Base-by-base conservation (phyloP, 1,140 invertebrate species). In the Procambarus clarkii region DNA sequence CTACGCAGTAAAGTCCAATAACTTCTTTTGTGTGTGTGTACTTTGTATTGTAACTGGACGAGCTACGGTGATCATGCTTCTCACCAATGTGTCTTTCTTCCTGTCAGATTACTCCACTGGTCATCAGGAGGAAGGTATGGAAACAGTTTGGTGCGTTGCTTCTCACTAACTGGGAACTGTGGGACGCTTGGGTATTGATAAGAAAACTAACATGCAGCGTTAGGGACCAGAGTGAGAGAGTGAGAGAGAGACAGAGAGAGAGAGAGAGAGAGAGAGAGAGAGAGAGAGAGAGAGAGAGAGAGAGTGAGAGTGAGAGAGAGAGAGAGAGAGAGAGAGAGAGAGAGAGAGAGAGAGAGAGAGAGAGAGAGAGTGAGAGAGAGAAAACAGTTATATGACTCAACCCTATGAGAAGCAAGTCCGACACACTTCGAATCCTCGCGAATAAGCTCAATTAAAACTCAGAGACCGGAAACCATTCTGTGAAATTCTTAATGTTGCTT, bases 331-430 rank as follows among this genome's bases (percentile, higher is more conserved):
- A 79, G 86, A 79, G 48, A 87, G 86, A 79, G 77, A 79, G 74
- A 87, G 86, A 79, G 74, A 78, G 77, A 79, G 86, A 81, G 86
- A 81, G 86, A 81, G 83, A 77, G 83, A 77, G 84, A 77, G 84
- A 58, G 84, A 50, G 71, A 74, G 84, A 74, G 69, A 86, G 71
- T 34, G 71, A 76, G 84, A 76, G 64, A 86, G 46, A 76, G 84
- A 77, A 48, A 77, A 69, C 82, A 84, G 82, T 84, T 84, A 84
- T 46, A 64, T 84, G 82, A 84, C 58, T 84, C 82, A 84, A 69
- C 82, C 45, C 44, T 84, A n/a, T 84, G 34, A 44, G 54, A 84
- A 84, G 82, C n/a, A 84, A 84, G 34, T 84, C 60, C 60, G 82
- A 84, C 82, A 69, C 82, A 84, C 58, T 84, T 46, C 34, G 82